Evolutionary conservation across 1,140 invertebrate species (phyloP), one percentile per base, ranked within the genome.

Genomic region (Armadillidium nasatum): DNA sequence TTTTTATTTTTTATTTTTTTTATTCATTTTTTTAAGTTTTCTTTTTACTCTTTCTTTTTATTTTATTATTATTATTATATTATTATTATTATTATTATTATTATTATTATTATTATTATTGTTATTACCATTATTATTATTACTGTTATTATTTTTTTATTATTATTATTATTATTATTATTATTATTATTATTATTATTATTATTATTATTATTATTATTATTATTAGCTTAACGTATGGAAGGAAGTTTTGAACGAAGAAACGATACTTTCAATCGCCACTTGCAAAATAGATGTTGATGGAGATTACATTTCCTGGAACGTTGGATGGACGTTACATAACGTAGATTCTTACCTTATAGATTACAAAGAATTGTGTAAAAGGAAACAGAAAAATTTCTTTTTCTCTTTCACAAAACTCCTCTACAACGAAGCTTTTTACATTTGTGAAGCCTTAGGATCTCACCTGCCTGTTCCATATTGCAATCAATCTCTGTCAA

Each of bases 401-500:
- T 60, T 15, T 60, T 60, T 60, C 50, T 75, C 19, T 10, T 75
- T 75, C 43, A 21, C 50, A 6, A 13, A 43, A 10, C 10, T 75
- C n/a, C 33, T 23, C 4, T 60, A 75, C 33, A 43, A 13, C 6
- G 43, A 22, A n/a, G 23, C 54, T 0, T 75, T 67, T 67, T 75
- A 75, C 73, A 67, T 75, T 44, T 75, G 73, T 19, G 73, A 75
- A 22, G 73, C 73, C 43, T 43, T 75, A 9, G 73, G 73, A 43
- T 60, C 73, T 23, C 73, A 75, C 11, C 22, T 75, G 9, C 73
- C 73, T 44, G 21, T 75, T n/a, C 73, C 73, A 10, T 22, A 75
- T 19, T 33, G 33, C 33, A 33, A 33, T 3, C 33, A 33, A 33
- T 33, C 33, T 33, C 33, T 33, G 2, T 6, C 33, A 33, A n/a